Evolutionary conservation across 37 sponge, comb jelly and placozoan genomes (phyloP).

Genomic region (Geodia barretti): DNA sequence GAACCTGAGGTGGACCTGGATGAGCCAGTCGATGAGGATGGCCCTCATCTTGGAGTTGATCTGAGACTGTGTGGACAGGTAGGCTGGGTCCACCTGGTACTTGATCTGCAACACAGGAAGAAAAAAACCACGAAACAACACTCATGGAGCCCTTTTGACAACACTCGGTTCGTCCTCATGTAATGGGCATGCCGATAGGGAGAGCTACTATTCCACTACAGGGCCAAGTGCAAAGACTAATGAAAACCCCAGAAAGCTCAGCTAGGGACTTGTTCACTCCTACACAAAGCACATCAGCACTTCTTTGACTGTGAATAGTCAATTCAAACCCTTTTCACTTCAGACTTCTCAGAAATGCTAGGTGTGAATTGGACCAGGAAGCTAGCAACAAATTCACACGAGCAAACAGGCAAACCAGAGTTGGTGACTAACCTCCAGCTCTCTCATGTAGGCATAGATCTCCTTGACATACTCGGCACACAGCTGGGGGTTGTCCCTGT

Average conservation of each 20-base stretch:
- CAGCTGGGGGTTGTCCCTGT: slow-evolving; percentile 92
- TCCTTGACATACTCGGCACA: slow-evolving; percentile 95
- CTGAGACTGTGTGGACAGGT: slow-evolving; percentile 73
- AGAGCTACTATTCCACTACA: too few species aligned
- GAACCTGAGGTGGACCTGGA: slow-evolving; percentile 92
- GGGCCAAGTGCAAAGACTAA: too few species aligned
- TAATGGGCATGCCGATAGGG: too few species aligned
- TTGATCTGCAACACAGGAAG: slow-evolving; percentile 22
- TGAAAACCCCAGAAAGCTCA: too few species aligned
- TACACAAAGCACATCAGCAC: too few species aligned
- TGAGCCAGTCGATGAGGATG: slow-evolving; percentile 95
- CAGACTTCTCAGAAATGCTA: too few species aligned
- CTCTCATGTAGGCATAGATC: slow-evolving; percentile 90
- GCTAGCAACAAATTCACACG: neutral
- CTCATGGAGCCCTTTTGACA: neutral
- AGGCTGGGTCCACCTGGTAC: slow-evolving; percentile 73
- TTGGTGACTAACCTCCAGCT: slow-evolving; percentile 67
- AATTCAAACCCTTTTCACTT: too few species aligned
- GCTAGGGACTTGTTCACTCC: too few species aligned
- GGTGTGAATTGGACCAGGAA: too few species aligned
- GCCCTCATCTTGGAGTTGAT: slow-evolving; percentile 88
- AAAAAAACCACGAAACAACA: too few species aligned
- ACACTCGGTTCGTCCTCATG: too few species aligned
- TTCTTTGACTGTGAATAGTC: too few species aligned
- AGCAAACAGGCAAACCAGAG: neutral